phyloP scores from a whole-genome alignment of 1,140 invertebrate species.

The Sipha flava region DNA sequence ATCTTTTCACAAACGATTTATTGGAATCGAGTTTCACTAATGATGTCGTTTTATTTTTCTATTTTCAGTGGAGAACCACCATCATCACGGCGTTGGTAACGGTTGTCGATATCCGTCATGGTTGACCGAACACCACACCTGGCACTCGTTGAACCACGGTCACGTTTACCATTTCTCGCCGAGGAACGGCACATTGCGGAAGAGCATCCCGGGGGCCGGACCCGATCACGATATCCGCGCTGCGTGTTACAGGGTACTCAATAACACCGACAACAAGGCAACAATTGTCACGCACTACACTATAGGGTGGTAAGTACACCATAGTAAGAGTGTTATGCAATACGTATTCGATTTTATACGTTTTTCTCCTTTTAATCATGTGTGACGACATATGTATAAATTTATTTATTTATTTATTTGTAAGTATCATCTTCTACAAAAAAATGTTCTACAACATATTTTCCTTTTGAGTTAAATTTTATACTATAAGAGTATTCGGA shows the following conservation, averaged over 20 bases:
- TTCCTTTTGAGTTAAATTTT: neutral
- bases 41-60: neutral
- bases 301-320: constrained; percentile 52
- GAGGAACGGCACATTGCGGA: constrained; percentile 53
- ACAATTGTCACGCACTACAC: constrained; percentile 62
- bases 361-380: no score
- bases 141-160: constrained; percentile 61
- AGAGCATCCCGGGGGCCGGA: neutral
- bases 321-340: neutral
- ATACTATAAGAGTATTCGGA: neutral
- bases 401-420: no score
- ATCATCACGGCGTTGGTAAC: constrained; percentile 36
- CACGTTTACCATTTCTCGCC: constrained; percentile 57
- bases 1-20: no score
- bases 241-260: constrained; percentile 34
- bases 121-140: constrained; percentile 57
- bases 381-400: neutral
- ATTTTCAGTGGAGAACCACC: constrained; percentile 31
- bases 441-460: neutral
- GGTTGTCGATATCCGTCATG: constrained; percentile 59
- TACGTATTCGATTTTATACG: no score
- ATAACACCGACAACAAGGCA: constrained; percentile 43
- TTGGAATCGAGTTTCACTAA: no score
- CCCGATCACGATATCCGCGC: constrained; percentile 35
- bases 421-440: neutral